phyloP scores from a whole-genome alignment of 2,113 vertebrate genomes.

The Chinchilla lanigera region DNA sequence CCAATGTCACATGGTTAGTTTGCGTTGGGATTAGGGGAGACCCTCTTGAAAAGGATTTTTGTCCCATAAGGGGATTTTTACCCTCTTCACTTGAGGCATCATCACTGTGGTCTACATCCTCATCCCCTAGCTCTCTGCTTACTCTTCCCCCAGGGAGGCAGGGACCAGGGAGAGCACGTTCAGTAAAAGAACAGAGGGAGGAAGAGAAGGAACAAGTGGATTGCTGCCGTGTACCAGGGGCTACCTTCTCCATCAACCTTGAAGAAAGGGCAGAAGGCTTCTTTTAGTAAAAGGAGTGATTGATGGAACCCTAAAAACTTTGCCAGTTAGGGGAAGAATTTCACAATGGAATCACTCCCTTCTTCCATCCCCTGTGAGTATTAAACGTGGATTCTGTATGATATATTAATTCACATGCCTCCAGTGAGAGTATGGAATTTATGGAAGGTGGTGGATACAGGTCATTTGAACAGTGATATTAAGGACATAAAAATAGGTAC shows the following conservation, averaged over 20 bases:
- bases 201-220: neutral
- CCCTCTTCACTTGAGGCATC: neutral
- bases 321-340: slow-evolving; percentile 13
- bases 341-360: neutral
- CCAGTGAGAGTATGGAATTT: neutral
- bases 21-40: neutral
- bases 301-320: slow-evolving; percentile 30
- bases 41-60: neutral
- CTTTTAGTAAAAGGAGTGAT: slow-evolving; percentile 30
- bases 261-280: slow-evolving; percentile 27
- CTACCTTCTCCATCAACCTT: slow-evolving; percentile 41
- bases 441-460: neutral
- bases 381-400: slow-evolving; percentile 33
- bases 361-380: neutral
- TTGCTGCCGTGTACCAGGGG: neutral
- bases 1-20: neutral
- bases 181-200: neutral
- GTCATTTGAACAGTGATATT: neutral
- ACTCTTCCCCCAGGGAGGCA: neutral
- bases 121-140: neutral
- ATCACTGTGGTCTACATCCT: neutral
- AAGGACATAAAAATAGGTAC: neutral
- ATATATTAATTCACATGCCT: neutral
- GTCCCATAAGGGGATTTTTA: neutral
- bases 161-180: neutral